Base-by-base conservation (phyloP, 2,113 vertebrate genomes). In the pig (Sus scrofa) region DNA sequence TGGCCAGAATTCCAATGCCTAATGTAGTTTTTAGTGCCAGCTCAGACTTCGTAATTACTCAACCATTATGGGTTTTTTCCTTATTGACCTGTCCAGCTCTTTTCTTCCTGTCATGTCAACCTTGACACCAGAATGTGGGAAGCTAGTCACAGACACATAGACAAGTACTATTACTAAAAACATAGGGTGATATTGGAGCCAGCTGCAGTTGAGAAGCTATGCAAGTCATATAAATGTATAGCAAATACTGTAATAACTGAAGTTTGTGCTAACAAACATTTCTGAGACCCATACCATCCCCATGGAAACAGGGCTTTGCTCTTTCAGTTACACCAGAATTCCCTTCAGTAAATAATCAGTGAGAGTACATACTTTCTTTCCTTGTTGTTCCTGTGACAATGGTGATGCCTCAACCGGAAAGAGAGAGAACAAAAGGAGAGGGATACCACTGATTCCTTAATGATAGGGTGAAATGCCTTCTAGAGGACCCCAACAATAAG, bases 271-370 rank as follows among this genome's bases (percentile, higher is more conserved):
- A 86, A 96, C 52, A 70, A 82, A 91, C 20, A 27, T 75, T 85
- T 52, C 63, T 14, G 54, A 90, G 56, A 71, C 60, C 86, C 73
- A 88, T 37, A 75, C 11, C 24, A 19, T 94, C 96, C 56, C 89
- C 95, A 83, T 92, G 91, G 87, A 97, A 95, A 92, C 87, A 77
- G 34, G 26, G n/a, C 67, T 95, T 85, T 85, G 70, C 79, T 86
- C 9, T 44, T 96, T 3, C 24, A 84, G 32, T 75, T 95, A 62
- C 26, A 79, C 67, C 27, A 73, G 77, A 89, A 96, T 65, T 89
- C 44, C 84, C 68, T 87, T 71, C 86, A 68, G 75, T 62, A 96
- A 95, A 82, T 63, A 94, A 90, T 75, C 62, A 77, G 26, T 44
- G 34, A 67, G 32, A 87, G 26, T 54, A 56, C 19, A 62, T 32